Conservation (phyloP, 2,113 vertebrate species). For the Propithecus coquereli region DNA sequence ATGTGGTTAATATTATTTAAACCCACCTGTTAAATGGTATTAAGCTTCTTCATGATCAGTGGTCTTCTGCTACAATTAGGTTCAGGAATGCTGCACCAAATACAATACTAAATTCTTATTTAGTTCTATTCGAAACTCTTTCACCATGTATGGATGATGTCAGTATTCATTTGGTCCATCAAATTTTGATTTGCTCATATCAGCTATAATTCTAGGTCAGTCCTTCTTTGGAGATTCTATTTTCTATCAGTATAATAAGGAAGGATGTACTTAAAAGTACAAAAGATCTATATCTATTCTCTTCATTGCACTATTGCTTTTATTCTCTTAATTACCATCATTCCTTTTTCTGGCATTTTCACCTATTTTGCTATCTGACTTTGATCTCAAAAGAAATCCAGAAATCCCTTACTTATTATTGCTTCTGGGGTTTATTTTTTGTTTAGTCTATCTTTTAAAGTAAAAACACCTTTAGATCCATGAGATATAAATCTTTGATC, state of each 20-base stretch:
- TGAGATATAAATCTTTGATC: constrained; percentile 47
- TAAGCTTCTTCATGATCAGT: neutral
- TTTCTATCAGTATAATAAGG: neutral
- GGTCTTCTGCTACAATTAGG: neutral
- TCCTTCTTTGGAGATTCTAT: neutral
- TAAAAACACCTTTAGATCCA: constrained; percentile 52
- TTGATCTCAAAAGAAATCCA: constrained; percentile 43
- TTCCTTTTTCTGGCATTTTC: neutral
- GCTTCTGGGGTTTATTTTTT: neutral
- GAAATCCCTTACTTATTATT: constrained; percentile 6
- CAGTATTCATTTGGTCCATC: neutral
- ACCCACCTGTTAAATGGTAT: neutral
- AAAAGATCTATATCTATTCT: neutral
- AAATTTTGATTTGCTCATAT: neutral
- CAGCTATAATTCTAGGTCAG: neutral
- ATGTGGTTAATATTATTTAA: neutral
- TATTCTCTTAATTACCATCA: neutral
- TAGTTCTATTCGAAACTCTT: neutral
- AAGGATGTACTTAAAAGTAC: neutral
- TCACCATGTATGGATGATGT: neutral
- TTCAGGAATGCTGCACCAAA: neutral
- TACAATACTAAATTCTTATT: neutral
- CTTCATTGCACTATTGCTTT: neutral
- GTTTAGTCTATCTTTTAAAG: constrained; percentile 17
- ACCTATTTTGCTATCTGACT: neutral